phyloP scores from a whole-genome alignment of 2,888 invertebrate genomes.

The Xestia rhomboidea region DNA sequence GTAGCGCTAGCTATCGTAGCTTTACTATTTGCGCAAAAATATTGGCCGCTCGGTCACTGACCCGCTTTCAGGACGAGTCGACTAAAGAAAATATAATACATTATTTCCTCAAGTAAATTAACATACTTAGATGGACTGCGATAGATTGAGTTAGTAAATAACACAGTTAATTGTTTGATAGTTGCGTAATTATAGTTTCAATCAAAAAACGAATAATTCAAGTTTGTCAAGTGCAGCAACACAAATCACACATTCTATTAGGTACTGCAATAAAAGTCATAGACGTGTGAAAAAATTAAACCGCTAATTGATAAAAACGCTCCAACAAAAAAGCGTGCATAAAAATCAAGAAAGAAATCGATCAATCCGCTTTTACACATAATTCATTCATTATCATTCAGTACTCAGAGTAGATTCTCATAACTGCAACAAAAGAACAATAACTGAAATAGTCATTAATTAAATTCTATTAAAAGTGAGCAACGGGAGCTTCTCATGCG shows the following conservation, averaged over 20 bases:
- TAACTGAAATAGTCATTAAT: slow-evolving; percentile 73
- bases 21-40: slow-evolving; percentile 7
- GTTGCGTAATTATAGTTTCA: slow-evolving; percentile 19
- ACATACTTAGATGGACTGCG: slow-evolving; percentile 5
- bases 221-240: slow-evolving; percentile 34
- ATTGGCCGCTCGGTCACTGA: slow-evolving; percentile 16
- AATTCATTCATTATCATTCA: slow-evolving; percentile 65
- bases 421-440: slow-evolving; percentile 69
- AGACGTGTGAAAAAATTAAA: slow-evolving; percentile 56
- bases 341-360: slow-evolving; percentile 57
- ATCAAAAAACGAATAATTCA: slow-evolving; percentile 4
- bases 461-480: slow-evolving; percentile 78
- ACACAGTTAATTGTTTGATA: slow-evolving; percentile 30
- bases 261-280: slow-evolving; percentile 33
- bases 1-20: neutral
- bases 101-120: slow-evolving; percentile 30
- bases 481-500: slow-evolving; percentile 65
- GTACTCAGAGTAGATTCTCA: slow-evolving; percentile 65
- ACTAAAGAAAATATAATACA: neutral
- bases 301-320: slow-evolving; percentile 53
- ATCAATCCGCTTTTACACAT: slow-evolving; percentile 62
- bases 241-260: slow-evolving; percentile 36
- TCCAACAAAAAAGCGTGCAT: slow-evolving; percentile 46
- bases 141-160: slow-evolving; percentile 15
- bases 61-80: neutral